phyloP scores from a whole-genome alignment of 2,888 invertebrate species.

The Aleiodes alternator region DNA sequence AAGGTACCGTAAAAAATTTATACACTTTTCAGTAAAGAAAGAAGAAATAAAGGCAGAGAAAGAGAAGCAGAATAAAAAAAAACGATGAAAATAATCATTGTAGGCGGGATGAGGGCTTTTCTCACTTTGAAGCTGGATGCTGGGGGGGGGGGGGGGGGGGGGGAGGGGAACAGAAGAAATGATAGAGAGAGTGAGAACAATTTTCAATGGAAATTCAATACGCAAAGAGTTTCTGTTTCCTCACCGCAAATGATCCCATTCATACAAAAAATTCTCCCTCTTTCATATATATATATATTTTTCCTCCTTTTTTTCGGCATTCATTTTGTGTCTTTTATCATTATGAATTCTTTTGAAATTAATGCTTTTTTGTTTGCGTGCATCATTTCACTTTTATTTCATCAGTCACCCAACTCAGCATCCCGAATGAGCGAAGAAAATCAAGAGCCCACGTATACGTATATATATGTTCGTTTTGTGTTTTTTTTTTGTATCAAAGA shows the following conservation, averaged over 20 bases:
- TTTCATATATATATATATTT: constrained; percentile 8
- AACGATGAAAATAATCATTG: not conserved
- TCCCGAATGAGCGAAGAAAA: constrained; percentile 36
- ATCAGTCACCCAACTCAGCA: constrained; percentile 25
- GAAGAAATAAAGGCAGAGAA: not conserved
- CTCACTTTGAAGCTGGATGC: constrained; percentile 4
- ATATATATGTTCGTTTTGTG: constrained; percentile 7
- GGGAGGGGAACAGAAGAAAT: not conserved
- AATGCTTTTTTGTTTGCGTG: constrained; percentile 25
- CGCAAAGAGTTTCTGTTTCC: constrained; percentile 37
- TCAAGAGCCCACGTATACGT: constrained; percentile 7
- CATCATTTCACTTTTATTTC: constrained; percentile 12
- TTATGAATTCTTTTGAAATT: constrained; percentile 16
- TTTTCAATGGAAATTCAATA: constrained; percentile 45
- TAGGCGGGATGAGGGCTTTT: constrained; percentile 19
- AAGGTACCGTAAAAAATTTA: constrained; percentile 34
- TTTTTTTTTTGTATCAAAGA: not conserved
- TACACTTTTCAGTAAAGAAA: constrained; percentile 2
- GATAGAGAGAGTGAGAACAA: constrained; percentile 32
- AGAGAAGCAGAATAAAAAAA: not conserved
- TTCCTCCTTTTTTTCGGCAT: not conserved
- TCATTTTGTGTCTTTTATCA: constrained; percentile 27
- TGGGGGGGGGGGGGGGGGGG: not conserved
- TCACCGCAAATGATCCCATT: constrained; percentile 39
- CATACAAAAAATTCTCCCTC: constrained; percentile 29